A percentile compares a stretch with the other conserved stretches of the same genome.
phyloP scores from a whole-genome alignment of 2,113 vertebrate species.

The Falcunculus frontatus region DNA sequence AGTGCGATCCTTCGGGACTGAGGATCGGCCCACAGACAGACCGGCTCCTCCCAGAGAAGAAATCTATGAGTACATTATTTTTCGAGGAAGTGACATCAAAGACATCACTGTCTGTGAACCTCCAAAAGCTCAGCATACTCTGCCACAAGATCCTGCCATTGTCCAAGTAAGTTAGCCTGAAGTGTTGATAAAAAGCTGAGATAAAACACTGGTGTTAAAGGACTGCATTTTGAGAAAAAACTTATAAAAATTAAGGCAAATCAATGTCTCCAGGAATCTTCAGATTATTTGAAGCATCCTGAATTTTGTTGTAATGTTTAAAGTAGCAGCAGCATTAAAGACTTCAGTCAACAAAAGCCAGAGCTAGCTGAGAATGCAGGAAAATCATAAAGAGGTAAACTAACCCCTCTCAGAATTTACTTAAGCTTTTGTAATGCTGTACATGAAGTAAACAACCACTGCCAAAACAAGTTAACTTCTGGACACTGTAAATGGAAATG shows the following conservation, averaged over 20 bases:
- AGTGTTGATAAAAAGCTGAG: neutral
- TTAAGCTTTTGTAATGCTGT: neutral
- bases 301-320: neutral
- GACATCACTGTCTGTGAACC: constrained; percentile 92
- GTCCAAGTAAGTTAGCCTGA: constrained; percentile 80
- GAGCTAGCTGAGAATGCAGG: neutral
- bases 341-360: neutral
- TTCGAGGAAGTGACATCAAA: constrained; percentile 94
- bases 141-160: constrained; percentile 93
- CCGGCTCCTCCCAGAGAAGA: constrained; percentile 90
- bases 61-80: constrained; percentile 97
- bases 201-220: neutral
- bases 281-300: neutral
- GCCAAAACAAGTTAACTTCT: neutral
- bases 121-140: constrained; percentile 84
- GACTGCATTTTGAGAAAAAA: neutral
- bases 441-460: neutral
- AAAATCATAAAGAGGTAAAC: neutral
- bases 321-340: neutral
- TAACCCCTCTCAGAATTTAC: neutral
- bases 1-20: constrained; percentile 95
- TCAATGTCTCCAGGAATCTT: neutral
- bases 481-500: constrained; percentile 35
- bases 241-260: neutral
- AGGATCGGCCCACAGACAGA: constrained; percentile 90